Evolutionary conservation across 2,113 vertebrate genomes (phyloP).

Genomic region (Notothenia rossii): DNA sequence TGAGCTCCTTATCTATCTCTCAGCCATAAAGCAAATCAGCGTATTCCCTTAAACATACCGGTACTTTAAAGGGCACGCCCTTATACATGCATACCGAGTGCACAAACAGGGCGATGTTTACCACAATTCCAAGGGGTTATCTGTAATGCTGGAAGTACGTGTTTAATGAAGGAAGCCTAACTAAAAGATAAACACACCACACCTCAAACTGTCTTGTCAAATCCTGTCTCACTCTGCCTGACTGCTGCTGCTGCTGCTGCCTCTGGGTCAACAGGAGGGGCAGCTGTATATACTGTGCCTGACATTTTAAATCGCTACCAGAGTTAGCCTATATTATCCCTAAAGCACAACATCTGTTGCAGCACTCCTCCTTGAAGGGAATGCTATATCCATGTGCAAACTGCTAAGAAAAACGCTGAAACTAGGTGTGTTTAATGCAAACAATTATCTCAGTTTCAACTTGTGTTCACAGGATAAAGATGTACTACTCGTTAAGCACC

Average conservation of each 20-base stretch:
- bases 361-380: background rate
- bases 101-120: slow-evolving; percentile 54
- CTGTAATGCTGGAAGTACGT: slow-evolving; percentile 70
- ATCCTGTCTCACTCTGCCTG: slow-evolving; percentile 70
- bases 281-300: slow-evolving; percentile 18
- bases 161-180: slow-evolving; percentile 75
- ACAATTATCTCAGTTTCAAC: slow-evolving; percentile 23
- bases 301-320: slow-evolving; percentile 24
- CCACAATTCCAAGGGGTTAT: slow-evolving; percentile 56
- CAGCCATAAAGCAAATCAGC: background rate
- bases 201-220: slow-evolving; percentile 78
- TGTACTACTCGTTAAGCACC: slow-evolving; percentile 36
- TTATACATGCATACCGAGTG: background rate
- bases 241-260: slow-evolving; percentile 33
- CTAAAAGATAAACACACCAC: slow-evolving; percentile 79
- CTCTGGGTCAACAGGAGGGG: slow-evolving; percentile 58
- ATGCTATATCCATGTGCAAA: slow-evolving; percentile 12
- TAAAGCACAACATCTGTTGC: slow-evolving; percentile 10
- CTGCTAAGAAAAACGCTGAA: slow-evolving; percentile 9
- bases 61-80: background rate
- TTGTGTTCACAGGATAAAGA: slow-evolving; percentile 14
- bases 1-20: background rate
- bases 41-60: too few species aligned
- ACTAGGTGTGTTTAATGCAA: slow-evolving; percentile 46
- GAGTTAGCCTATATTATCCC: background rate